phyloP scores from a whole-genome alignment of 1,140 invertebrate genomes.

The Diachasmimorpha longicaudata region DNA sequence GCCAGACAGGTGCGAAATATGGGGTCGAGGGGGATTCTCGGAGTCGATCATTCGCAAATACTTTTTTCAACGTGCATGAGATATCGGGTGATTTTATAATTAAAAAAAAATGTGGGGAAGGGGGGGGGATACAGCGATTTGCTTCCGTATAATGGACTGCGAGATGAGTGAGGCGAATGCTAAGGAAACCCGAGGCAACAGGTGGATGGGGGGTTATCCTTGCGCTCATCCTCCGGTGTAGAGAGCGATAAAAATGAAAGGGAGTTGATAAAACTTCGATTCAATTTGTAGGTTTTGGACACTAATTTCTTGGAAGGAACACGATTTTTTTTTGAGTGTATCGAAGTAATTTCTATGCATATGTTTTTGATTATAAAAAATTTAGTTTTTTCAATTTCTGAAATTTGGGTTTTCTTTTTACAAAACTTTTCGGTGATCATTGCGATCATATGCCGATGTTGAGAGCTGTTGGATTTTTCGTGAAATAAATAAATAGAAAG shows the following conservation, averaged over 20 bases:
- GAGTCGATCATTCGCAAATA: background rate
- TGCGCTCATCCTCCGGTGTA: background rate
- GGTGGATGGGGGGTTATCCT: slow-evolving; percentile 59
- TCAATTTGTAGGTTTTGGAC: too few relatives aligned
- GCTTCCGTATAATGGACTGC: slow-evolving; percentile 1
- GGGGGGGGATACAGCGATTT: slow-evolving; percentile 2
- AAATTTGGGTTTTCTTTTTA: too few relatives aligned
- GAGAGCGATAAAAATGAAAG: too few relatives aligned
- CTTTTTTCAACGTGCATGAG: slow-evolving; percentile 9
- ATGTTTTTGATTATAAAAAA: too few relatives aligned
- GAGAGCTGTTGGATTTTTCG: too few relatives aligned
- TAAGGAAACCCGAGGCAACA: slow-evolving; percentile 58
- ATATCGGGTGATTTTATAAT: background rate
- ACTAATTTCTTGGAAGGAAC: too few relatives aligned
- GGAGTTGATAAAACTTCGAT: too few relatives aligned
- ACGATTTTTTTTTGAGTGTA: too few relatives aligned
- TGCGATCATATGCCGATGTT: background rate
- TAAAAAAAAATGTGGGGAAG: background rate
- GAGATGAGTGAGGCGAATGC: background rate
- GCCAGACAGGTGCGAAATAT: slow-evolving; percentile 8
- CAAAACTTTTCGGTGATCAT: too few relatives aligned
- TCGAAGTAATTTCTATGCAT: too few relatives aligned
- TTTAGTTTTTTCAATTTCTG: too few relatives aligned
- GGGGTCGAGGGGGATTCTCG: background rate
- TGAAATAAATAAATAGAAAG: too few relatives aligned